Base-by-base conservation (phyloP, 2,888 invertebrate species). In the Drosophila hawaiiensis region DNA sequence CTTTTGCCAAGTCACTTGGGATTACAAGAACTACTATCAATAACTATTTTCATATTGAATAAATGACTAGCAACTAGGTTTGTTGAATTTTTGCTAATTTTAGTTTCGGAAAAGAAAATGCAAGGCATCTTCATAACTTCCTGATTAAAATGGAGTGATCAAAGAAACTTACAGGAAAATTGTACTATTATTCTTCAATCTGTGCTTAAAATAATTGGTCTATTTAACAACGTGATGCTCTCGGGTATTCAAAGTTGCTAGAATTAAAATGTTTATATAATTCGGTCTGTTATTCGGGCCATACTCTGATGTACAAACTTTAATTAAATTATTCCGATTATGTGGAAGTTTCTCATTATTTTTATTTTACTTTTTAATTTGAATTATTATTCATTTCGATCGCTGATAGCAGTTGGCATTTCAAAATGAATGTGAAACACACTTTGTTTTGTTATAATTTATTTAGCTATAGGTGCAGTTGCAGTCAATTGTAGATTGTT, bases 361-460 rank as follows among this genome's bases (percentile, higher is more conserved):
- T 56, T 55, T 52, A 22, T 50, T 39, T n/a, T 55, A 68, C 47
- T 62, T 73, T 83, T 66, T 72, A 78, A 83, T 78, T 83, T 59
- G 28, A 62, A 85, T 80, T 71, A 75, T 78, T 77, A 82, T 79
- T 76, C 73, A 71, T 73, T 73, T 16, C 65, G 59, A 16, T 68
- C 28, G 60, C 6, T 52, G 43, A 61, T 55, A 61, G 50, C 72
- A 33, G 22, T 29, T 64, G 62, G 61, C 71, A 74, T 75, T 70
- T 22, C 60, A 49, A 74, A 50, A 50, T 33, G 49, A 52, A 29
- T 53, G 55, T 28, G 37, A 70, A 80, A 68, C 62, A 65, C 53
- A 80, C 77, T 75, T 83, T 71, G 80, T 85, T 83, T 85, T 47
- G 16, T 47, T 77, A 83, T 73, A 83, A 76, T 80, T 75, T 41